phyloP scores from a whole-genome alignment of 2,797 vertebrate genomes.

The Yasuhikotakia modesta region DNA sequence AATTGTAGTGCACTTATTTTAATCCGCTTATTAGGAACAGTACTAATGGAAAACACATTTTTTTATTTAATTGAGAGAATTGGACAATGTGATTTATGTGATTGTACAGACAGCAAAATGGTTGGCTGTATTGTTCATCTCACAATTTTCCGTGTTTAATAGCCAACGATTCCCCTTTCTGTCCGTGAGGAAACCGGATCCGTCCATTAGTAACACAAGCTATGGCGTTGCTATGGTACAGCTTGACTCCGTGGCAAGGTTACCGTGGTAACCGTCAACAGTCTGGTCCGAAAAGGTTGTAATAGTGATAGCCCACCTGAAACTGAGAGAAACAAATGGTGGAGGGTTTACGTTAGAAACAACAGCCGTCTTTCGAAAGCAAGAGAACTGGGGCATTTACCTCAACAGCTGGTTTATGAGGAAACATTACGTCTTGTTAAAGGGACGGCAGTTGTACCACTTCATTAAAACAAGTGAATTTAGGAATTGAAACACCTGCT shows the following conservation, averaged over 20 bases:
- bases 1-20: too few relatives aligned
- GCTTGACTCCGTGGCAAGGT: slow-evolving; percentile 65
- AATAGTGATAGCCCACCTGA: slow-evolving; percentile 53
- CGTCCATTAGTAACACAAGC: slow-evolving; percentile 73
- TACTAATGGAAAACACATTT: background rate
- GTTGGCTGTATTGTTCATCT: slow-evolving; percentile 24
- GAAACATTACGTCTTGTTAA: slow-evolving; percentile 11
- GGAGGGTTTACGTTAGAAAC: slow-evolving; percentile 22
- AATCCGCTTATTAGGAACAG: background rate
- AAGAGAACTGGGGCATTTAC: slow-evolving; percentile 22
- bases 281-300: slow-evolving; percentile 48
- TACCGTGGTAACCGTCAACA: slow-evolving; percentile 72
- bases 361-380: slow-evolving; percentile 38
- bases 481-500: background rate
- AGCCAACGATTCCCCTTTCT: slow-evolving; percentile 21
- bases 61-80: background rate
- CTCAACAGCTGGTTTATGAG: slow-evolving; percentile 42
- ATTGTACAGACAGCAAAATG: background rate
- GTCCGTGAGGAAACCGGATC: slow-evolving; percentile 68
- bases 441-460: background rate
- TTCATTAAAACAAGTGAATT: slow-evolving; percentile 1
- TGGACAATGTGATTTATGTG: background rate
- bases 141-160: slow-evolving; percentile 25
- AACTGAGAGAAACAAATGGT: slow-evolving; percentile 35
- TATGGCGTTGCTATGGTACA: slow-evolving; percentile 64